These are phyloP conservation scores for Pachymerium ferrugineum DNA, from an alignment of 2,888 invertebrate genomes.

Conservation along the genomic window DNA sequence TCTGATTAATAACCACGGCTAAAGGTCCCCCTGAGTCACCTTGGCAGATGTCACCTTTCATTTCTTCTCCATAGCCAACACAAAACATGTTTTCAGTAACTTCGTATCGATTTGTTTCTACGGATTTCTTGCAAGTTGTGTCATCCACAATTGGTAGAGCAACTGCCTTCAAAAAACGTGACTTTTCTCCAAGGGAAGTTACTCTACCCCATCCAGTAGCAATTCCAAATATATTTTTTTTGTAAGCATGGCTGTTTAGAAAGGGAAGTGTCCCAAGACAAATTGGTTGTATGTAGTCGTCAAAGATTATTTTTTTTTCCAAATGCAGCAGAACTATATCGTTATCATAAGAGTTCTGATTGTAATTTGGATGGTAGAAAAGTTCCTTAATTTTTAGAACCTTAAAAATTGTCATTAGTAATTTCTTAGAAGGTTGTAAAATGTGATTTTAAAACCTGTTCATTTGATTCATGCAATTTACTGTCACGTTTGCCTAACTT, in stretches of 20 bases:
- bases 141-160: conserved; percentile 40
- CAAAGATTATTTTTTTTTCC: conserved; percentile 38
- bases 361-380: conserved; percentile 39
- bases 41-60: conserved; percentile 42
- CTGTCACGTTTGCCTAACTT: conserved; percentile 41
- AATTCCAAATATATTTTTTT: too few relatives aligned
- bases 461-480: conserved; percentile 40
- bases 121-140: conserved; percentile 38
- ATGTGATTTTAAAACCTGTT: too few relatives aligned
- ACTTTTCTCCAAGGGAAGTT: conserved; percentile 38
- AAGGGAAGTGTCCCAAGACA: conserved; percentile 40
- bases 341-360: conserved; percentile 41
- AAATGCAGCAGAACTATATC: conserved; percentile 41
- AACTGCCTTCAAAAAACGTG: conserved; percentile 39
- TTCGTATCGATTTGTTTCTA: conserved; percentile 37
- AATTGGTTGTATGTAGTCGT: conserved; percentile 40
- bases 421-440: too few relatives aligned
- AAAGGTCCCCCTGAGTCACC: conserved; percentile 43
- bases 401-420: too few relatives aligned
- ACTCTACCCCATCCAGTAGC: neutral
- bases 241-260: too few relatives aligned
- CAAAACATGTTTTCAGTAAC: conserved; percentile 42
- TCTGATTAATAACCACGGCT: too few relatives aligned
- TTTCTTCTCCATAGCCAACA: conserved; percentile 40
- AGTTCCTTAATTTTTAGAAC: conserved; percentile 38